Evolutionary conservation across 2,113 vertebrate species (phyloP).

Genomic region (Chitala chitala): DNA sequence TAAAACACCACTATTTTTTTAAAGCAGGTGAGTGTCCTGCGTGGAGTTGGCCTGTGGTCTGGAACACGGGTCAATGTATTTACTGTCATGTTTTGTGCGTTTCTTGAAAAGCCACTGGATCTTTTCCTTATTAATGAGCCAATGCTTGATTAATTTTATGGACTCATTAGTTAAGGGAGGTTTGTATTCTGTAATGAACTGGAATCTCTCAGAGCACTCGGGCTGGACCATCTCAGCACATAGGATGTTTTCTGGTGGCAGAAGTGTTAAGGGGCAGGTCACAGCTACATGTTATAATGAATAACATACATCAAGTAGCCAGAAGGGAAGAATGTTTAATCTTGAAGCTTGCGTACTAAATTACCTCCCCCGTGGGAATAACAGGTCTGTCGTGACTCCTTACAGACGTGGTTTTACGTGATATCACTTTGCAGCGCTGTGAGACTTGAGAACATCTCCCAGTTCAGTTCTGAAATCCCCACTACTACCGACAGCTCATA

Average conservation of each 20-base stretch:
- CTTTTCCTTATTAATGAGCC: slow-evolving; percentile 4
- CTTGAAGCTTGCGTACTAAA: no score
- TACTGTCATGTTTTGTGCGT: background rate
- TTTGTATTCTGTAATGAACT: background rate
- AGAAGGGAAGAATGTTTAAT: background rate
- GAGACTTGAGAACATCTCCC: background rate
- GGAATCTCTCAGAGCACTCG: background rate
- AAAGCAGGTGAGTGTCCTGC: no score
- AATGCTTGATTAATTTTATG: slow-evolving; percentile 10
- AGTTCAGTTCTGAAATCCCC: no score
- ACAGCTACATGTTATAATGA: background rate
- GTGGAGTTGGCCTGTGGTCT: background rate
- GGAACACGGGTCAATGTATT: background rate
- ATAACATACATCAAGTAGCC: background rate
- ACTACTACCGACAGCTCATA: no score
- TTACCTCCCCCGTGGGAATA: background rate
- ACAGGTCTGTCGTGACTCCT: background rate
- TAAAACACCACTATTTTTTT: no score
- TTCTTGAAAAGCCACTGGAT: background rate
- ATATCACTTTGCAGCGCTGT: background rate
- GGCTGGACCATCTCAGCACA: background rate
- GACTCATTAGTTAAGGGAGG: background rate
- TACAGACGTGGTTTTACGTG: background rate
- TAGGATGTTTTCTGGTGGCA: no score
- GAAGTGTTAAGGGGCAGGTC: background rate